Percentiles rank a stretch among this genome's conserved stretches.
These are phyloP conservation scores for Strigamia transsilvanica DNA, from an alignment of 2,888 invertebrate genomes.

Conservation along the genomic window DNA sequence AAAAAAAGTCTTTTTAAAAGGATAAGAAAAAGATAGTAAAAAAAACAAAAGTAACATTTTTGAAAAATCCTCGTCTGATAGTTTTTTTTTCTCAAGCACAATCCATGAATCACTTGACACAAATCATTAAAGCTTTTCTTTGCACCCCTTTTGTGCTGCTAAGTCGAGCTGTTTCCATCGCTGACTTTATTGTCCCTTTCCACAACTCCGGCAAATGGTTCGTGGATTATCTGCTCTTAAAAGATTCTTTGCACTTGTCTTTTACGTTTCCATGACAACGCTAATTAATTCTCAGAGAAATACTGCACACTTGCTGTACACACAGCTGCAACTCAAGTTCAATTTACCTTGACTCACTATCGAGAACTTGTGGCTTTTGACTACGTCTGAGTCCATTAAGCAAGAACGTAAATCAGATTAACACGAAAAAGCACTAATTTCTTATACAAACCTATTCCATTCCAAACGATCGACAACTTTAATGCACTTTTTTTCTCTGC, in stretches of 20 bases:
- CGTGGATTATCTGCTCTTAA: conserved; percentile 23
- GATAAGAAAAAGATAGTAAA: too few relatives aligned
- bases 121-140: conserved; percentile 23
- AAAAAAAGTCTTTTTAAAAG: too few relatives aligned
- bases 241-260: conserved; percentile 26
- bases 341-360: conserved; percentile 30
- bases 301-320: conserved; percentile 15
- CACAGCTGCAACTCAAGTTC: conserved; percentile 29
- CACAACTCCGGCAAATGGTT: conserved; percentile 15
- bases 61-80: too few relatives aligned
- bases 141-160: conserved; percentile 15
- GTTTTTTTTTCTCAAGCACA: neutral
- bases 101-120: conserved; percentile 24
- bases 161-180: conserved; percentile 13
- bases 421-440: conserved; percentile 30
- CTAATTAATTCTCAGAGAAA: conserved; percentile 26
- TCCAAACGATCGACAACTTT: conserved; percentile 11
- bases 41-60: too few relatives aligned
- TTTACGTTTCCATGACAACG: neutral
- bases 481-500: neutral
- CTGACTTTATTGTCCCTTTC: conserved; percentile 21
- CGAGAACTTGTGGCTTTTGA: conserved; percentile 23
- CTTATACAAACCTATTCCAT: neutral
- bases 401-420: conserved; percentile 26
- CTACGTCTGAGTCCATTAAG: conserved; percentile 30